Conservation (phyloP, 2,113 vertebrate species). For the Campylorhamphus procurvoides region DNA sequence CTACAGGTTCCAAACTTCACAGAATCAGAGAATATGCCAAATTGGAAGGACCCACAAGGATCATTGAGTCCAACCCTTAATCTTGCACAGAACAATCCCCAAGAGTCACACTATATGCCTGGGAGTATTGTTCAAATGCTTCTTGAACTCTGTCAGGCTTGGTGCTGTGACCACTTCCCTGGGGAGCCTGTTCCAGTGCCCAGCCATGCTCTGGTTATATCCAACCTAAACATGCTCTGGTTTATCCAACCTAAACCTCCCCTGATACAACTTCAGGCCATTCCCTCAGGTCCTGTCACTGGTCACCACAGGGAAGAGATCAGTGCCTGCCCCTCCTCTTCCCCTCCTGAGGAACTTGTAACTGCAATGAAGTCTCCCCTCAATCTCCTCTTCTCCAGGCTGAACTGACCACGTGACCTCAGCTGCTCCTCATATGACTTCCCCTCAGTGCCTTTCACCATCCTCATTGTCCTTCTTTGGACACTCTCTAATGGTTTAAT, state of each 20-base stretch:
- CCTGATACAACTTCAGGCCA: neutral
- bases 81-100: neutral
- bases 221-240: neutral
- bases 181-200: neutral
- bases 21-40: neutral
- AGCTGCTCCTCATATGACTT: neutral
- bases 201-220: neutral
- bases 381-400: neutral
- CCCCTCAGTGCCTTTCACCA: neutral
- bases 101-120: neutral
- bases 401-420: neutral
- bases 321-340: neutral
- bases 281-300: neutral
- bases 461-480: neutral
- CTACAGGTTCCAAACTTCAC: neutral
- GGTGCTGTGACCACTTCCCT: neutral
- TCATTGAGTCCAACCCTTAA: neutral
- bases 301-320: neutral
- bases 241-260: neutral
- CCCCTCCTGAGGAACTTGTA: neutral
- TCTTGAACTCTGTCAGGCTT: neutral
- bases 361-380: neutral
- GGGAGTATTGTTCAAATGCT: neutral
- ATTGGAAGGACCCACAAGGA: neutral
- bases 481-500: neutral